Conservation (phyloP, 2,888 invertebrate species). For the Drosophila limbata region DNA sequence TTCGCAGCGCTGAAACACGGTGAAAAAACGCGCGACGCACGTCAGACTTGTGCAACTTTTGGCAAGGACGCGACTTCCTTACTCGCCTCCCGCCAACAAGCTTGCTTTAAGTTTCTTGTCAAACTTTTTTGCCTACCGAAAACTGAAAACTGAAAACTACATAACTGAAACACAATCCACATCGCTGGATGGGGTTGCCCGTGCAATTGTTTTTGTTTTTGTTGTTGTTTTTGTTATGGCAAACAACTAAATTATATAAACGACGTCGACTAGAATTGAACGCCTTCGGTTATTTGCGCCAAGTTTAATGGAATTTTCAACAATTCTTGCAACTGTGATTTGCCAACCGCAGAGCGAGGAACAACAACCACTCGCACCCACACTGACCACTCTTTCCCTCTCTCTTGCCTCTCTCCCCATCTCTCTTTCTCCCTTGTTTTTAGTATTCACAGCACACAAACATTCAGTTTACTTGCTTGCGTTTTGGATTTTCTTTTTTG, state of each 20-base stretch:
- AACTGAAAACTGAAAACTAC: conserved; percentile 21
- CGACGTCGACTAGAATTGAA: conserved; percentile 82
- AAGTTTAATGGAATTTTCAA: conserved; percentile 84
- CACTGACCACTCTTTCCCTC: background rate
- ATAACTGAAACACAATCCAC: conserved; percentile 6
- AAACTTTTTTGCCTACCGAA: conserved; percentile 58
- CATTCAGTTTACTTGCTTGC: conserved; percentile 47
- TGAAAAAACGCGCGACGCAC: conserved; percentile 24
- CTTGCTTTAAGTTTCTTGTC: conserved; percentile 66
- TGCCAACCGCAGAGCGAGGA: conserved; percentile 60
- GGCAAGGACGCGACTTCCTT: conserved; percentile 6
- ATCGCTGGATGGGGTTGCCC: conserved; percentile 19
- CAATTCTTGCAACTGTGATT: conserved; percentile 80
- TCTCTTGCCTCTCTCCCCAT: background rate
- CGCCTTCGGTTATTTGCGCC: conserved; percentile 83
- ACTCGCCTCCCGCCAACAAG: conserved; percentile 14
- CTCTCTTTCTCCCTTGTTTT: background rate
- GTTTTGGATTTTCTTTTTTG: conserved; percentile 30
- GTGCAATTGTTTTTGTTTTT: conserved; percentile 22
- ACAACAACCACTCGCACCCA: conserved; percentile 17
- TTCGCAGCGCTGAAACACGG: conserved; percentile 23
- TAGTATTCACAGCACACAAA: conserved; percentile 33
- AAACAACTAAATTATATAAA: conserved; percentile 80
- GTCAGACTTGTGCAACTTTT: conserved; percentile 53
- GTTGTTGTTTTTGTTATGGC: conserved; percentile 66